These are phyloP conservation scores for Lepidochitona cinerea DNA, from an alignment of 2,888 invertebrate genomes.

Conservation along the genomic window DNA sequence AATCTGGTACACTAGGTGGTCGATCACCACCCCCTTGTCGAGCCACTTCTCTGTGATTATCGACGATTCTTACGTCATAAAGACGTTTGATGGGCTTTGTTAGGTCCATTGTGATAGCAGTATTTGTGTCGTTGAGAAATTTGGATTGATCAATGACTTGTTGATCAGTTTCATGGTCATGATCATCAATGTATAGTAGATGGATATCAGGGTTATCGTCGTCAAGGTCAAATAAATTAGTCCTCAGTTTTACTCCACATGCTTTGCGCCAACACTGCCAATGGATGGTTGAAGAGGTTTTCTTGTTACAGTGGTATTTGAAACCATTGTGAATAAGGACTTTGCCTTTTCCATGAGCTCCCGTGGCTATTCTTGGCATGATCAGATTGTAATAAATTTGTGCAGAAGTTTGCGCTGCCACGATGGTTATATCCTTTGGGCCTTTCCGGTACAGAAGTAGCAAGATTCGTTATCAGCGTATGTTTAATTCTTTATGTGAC, in stretches of 20 bases:
- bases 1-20: background rate
- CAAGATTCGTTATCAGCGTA: too few relatives aligned
- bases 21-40: conserved; percentile 8
- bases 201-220: background rate
- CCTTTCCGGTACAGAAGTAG: too few relatives aligned
- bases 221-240: background rate
- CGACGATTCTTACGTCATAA: background rate
- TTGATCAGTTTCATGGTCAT: background rate
- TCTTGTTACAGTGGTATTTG: background rate
- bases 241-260: background rate
- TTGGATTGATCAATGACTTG: background rate
- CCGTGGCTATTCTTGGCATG: background rate
- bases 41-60: background rate
- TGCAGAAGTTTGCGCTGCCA: too few relatives aligned
- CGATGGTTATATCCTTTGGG: too few relatives aligned
- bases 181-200: background rate
- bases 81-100: background rate
- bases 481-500: too few relatives aligned
- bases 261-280: conserved; percentile 6
- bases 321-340: background rate
- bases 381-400: too few relatives aligned
- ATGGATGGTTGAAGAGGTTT: background rate
- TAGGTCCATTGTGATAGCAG: background rate
- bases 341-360: background rate
- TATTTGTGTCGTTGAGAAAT: background rate